These are phyloP conservation scores for Pelobates cultripes DNA, from an alignment of 2,797 vertebrate genomes.

Conservation along the genomic window DNA sequence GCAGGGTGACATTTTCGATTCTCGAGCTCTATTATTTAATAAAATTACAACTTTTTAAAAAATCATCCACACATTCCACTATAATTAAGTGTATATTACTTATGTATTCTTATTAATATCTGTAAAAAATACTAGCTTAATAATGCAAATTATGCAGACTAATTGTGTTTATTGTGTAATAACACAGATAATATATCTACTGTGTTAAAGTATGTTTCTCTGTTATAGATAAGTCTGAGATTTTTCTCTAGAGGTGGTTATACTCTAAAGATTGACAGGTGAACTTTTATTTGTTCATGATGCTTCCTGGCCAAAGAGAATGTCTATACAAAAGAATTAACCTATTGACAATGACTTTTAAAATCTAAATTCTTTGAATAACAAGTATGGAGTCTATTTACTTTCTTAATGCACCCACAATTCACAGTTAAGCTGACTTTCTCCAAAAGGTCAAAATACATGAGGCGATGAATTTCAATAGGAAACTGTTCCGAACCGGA, in stretches of 20 bases:
- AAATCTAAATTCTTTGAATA: conserved; percentile 76
- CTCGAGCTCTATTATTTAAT: too few relatives aligned
- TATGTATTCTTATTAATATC: too few relatives aligned
- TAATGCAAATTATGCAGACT: not conserved
- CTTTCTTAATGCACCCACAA: conserved; percentile 76
- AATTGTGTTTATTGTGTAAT: not conserved
- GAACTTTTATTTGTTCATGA: conserved; percentile 72
- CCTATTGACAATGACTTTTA: conserved; percentile 78
- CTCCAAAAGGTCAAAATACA: conserved; percentile 74
- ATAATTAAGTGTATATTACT: too few relatives aligned
- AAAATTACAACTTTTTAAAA: too few relatives aligned
- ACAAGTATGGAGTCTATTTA: conserved; percentile 75
- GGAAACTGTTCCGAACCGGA: conserved; percentile 53
- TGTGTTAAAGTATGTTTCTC: not conserved
- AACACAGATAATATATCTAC: not conserved
- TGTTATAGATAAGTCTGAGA: conserved; percentile 59
- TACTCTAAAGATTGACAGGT: conserved; percentile 68
- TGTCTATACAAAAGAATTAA: conserved; percentile 75
- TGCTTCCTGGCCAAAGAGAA: conserved; percentile 71
- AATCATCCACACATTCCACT: too few relatives aligned
- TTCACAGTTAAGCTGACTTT: conserved; percentile 71
- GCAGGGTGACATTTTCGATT: too few relatives aligned
- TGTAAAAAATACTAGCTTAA: not conserved
- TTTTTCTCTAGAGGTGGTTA: conserved; percentile 59
- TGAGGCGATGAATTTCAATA: conserved; percentile 73